Evolutionary conservation across 1,140 invertebrate species (phyloP).

Genomic region (Charaxes varanes): DNA sequence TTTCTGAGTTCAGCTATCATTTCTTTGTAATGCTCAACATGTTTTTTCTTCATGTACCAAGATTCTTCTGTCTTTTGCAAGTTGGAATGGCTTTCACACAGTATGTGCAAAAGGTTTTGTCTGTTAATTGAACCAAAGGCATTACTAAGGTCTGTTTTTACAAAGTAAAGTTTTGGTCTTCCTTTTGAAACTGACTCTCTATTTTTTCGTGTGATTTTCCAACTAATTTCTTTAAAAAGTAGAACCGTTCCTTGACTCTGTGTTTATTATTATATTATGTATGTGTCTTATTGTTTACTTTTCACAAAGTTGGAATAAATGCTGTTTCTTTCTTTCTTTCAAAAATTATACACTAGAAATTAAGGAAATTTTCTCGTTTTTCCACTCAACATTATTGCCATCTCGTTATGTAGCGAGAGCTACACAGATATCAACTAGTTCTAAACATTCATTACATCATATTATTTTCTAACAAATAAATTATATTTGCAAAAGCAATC

Average conservation of each 20-base stretch:
- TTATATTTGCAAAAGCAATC: too few species aligned
- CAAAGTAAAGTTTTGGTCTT: constrained; percentile 64
- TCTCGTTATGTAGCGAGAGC: too few species aligned
- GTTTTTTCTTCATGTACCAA: constrained; percentile 40
- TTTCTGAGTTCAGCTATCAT: constrained; percentile 49
- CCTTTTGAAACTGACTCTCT: constrained; percentile 39
- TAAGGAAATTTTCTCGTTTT: too few species aligned
- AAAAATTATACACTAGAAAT: too few species aligned
- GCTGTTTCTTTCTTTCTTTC: too few species aligned
- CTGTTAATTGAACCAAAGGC: constrained; percentile 68
- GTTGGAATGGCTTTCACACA: constrained; percentile 37
- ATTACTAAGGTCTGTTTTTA: constrained; percentile 66
- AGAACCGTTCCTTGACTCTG: constrained; percentile 48
- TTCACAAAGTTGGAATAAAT: too few species aligned
- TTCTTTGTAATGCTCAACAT: constrained; percentile 47
- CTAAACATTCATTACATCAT: too few species aligned
- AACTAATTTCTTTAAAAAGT: constrained; percentile 41
- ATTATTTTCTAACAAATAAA: too few species aligned
- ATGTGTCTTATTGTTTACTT: too few species aligned
- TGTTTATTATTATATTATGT: too few species aligned
- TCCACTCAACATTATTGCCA: too few species aligned
- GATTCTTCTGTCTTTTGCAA: constrained; percentile 43
- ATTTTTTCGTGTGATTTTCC: constrained; percentile 34
- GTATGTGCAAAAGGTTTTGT: constrained; percentile 43
- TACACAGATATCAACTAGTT: too few species aligned